phyloP scores from a whole-genome alignment of 2,113 vertebrate genomes.

The Ancistrus triradiatus region DNA sequence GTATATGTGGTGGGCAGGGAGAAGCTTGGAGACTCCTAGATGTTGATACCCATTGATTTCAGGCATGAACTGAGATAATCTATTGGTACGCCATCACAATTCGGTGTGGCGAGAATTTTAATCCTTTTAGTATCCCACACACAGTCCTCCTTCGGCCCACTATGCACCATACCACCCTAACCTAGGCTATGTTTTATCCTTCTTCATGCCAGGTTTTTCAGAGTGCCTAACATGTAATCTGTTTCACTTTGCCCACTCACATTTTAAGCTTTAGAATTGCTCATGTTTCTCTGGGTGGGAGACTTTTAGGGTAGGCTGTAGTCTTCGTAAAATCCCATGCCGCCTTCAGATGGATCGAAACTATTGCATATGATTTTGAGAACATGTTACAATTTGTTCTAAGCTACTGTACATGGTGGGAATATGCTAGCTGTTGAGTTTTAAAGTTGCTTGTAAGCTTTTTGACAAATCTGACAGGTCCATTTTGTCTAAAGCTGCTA shows the following conservation, averaged over 20 bases:
- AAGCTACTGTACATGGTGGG: too few species aligned
- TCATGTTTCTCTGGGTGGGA: not conserved
- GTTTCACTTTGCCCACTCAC: conserved; percentile 38
- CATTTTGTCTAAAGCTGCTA: too few species aligned
- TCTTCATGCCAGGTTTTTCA: conserved; percentile 26
- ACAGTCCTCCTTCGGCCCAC: conserved; percentile 37
- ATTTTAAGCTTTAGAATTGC: conserved; percentile 33
- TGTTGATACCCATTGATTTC: too few species aligned
- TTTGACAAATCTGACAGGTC: too few species aligned
- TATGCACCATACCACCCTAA: conserved; percentile 39
- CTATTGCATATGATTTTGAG: not conserved
- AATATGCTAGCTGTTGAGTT: too few species aligned
- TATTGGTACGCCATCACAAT: not conserved
- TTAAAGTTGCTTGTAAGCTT: too few species aligned
- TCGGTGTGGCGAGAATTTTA: not conserved
- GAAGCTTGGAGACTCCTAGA: too few species aligned
- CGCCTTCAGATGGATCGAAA: not conserved
- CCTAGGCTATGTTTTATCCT: conserved; percentile 46
- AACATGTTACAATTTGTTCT: too few species aligned
- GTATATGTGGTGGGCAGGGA: not conserved
- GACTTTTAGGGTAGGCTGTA: not conserved
- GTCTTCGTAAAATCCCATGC: conserved; percentile 16
- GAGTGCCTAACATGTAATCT: conserved; percentile 6
- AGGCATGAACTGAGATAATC: not conserved
- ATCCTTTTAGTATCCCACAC: conserved; percentile 35